A percentile compares a stretch with the other conserved stretches of the same genome.
These are phyloP conservation scores for Menidia menidia DNA, from an alignment of 2,797 vertebrate species.

Conservation along the genomic window DNA sequence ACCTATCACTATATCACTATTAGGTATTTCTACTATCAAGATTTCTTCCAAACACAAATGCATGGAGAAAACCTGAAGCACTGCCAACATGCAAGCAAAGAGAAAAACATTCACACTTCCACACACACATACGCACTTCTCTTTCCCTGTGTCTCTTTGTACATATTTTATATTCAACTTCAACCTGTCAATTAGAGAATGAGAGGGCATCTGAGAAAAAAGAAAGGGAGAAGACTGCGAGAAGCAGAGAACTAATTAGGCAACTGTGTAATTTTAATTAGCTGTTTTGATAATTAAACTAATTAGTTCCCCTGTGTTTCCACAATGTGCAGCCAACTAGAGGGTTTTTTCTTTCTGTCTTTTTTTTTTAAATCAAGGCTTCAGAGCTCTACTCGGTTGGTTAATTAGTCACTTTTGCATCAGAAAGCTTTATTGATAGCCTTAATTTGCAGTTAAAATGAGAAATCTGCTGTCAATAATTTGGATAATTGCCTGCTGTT, in stretches of 20 bases:
- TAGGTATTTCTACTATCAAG: conserved; percentile 66
- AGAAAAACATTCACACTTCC: no score
- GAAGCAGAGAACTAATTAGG: conserved; percentile 99
- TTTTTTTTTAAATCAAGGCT: conserved; percentile 90
- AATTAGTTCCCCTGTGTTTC: conserved; percentile 99
- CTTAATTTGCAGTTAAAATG: conserved; percentile 99
- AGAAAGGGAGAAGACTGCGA: conserved; percentile 77
- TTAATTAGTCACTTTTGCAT: conserved; percentile 99
- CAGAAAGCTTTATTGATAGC: conserved; percentile 99
- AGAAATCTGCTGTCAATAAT: conserved; percentile 99
- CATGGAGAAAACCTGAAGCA: conserved; percentile 15
- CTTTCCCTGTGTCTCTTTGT: conserved; percentile 60
- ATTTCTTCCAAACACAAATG: conserved; percentile 24
- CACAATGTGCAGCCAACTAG: conserved; percentile 96
- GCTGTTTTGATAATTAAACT: conserved; percentile 99
- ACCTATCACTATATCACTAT: no score
- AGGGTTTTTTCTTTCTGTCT: conserved; percentile 66
- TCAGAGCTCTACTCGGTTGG: conserved; percentile 95
- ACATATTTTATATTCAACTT: conserved; percentile 93
- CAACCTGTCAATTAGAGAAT: conserved; percentile 97
- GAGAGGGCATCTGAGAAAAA: conserved; percentile 80
- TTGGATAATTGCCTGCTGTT: conserved; percentile 99
- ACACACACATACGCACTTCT: neutral
- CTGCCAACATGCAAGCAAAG: no score
- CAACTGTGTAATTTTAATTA: conserved; percentile 99